A percentile compares a stretch with the other conserved stretches of the same genome.
phyloP scores from a whole-genome alignment of 2,797 vertebrate species.

The Urocyon cinereoargenteus region DNA sequence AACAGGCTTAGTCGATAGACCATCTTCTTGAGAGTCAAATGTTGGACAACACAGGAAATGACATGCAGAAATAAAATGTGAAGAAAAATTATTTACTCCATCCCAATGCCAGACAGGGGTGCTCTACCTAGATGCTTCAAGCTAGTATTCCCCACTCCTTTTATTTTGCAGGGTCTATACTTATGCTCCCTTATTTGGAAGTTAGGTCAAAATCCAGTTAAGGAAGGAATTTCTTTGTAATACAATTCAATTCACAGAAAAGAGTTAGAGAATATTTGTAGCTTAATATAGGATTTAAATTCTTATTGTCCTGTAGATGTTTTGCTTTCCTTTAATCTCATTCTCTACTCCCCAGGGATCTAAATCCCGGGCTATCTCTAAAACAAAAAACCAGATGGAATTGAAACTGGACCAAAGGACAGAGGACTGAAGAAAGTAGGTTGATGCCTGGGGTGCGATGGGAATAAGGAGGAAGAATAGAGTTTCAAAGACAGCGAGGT shows the following conservation, averaged over 20 bases:
- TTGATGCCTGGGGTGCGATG: not conserved
- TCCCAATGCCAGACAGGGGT: not conserved
- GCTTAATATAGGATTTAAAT: conserved; percentile 13
- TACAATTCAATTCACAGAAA: not conserved
- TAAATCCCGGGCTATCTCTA: not conserved
- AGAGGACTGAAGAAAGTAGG: not conserved
- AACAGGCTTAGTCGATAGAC: not conserved
- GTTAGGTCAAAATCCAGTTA: not conserved
- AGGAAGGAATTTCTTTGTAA: not conserved
- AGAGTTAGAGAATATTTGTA: not conserved
- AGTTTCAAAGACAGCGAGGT: not conserved
- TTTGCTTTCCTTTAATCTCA: not conserved
- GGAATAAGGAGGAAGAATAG: not conserved
- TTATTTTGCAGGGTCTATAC: not conserved
- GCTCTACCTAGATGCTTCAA: not conserved
- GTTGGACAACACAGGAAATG: not conserved
- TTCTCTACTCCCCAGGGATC: not conserved
- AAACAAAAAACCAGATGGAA: not conserved
- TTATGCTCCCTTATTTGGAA: not conserved
- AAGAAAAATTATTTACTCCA: not conserved
- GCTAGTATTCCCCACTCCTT: not conserved
- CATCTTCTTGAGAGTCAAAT: not conserved
- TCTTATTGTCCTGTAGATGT: not conserved
- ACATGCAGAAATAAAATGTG: not conserved
- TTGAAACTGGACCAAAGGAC: not conserved